Evolutionary conservation across 2,888 invertebrate genomes (phyloP).

Genomic region (Eutolmus rufibarbis): DNA sequence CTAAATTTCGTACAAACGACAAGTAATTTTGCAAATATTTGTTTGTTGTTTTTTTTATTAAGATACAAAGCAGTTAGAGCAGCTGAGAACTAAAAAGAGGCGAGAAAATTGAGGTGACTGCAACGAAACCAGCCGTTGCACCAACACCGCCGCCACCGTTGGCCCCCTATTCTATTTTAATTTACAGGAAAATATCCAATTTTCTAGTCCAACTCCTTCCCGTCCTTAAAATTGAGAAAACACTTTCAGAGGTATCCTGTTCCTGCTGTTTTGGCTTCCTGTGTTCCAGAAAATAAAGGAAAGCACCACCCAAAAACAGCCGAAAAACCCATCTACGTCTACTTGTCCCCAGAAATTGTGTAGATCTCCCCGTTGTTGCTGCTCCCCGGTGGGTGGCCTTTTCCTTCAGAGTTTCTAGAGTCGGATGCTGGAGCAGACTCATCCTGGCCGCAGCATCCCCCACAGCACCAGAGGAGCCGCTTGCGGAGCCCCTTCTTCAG

Average conservation of each 20-base stretch:
- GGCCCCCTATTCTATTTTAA: not conserved
- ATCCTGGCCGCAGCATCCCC: conserved; percentile 24
- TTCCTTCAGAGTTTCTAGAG: not conserved
- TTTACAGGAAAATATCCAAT: not conserved
- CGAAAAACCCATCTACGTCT: not conserved
- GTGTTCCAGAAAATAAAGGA: not conserved
- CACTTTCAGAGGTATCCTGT: not conserved
- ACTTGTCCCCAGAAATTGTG: conserved; percentile 27
- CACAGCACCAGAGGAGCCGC: conserved; percentile 47
- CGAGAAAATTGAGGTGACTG: not conserved
- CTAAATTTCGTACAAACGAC: not conserved
- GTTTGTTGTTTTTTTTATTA: not conserved
- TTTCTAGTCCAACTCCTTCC: not conserved
- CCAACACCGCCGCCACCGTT: too few relatives aligned
- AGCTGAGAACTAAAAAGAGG: not conserved
- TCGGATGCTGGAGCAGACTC: not conserved
- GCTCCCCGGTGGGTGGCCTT: conserved; percentile 1
- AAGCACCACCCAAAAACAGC: not conserved
- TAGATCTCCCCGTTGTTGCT: conserved; percentile 9
- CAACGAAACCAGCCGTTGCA: not conserved
- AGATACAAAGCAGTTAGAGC: not conserved
- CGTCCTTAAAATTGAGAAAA: not conserved
- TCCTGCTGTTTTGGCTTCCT: not conserved
- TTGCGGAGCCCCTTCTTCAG: conserved; percentile 48
- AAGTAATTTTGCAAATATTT: not conserved